Percentiles rank a stretch among this genome's conserved stretches.
phyloP scores from a whole-genome alignment of 2,888 invertebrate genomes.

The Drosophila paramelanica region DNA sequence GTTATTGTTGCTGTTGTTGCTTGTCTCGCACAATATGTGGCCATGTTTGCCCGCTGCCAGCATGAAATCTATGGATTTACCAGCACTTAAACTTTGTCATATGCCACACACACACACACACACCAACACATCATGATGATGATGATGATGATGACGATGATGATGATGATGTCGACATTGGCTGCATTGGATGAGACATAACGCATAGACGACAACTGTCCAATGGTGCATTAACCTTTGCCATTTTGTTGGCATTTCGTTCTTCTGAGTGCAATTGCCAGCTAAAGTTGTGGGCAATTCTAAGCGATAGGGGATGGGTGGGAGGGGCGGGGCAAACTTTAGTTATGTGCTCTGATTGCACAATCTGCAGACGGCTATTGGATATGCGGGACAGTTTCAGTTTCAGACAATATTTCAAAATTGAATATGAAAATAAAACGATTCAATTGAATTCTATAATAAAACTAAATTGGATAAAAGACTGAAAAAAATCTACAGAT shows the following conservation, averaged over 20 bases:
- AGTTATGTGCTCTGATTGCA: slow-evolving; percentile 32
- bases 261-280: slow-evolving; percentile 33
- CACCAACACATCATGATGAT: background rate
- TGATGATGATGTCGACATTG: slow-evolving; percentile 59
- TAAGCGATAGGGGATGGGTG: background rate
- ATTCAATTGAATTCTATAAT: background rate
- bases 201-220: slow-evolving; percentile 57
- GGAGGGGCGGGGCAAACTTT: slow-evolving; percentile 1
- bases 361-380: slow-evolving; percentile 12
- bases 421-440: slow-evolving; percentile 1
- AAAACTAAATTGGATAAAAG: too few species aligned
- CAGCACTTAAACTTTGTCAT: slow-evolving; percentile 84
- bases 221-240: slow-evolving; percentile 73
- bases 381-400: slow-evolving; percentile 1
- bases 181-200: slow-evolving; percentile 54
- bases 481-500: too few species aligned
- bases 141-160: slow-evolving; percentile 28
- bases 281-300: slow-evolving; percentile 5
- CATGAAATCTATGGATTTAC: slow-evolving; percentile 83
- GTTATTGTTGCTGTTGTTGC: slow-evolving; percentile 32
- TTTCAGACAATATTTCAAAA: background rate
- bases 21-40: slow-evolving; percentile 79
- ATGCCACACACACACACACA: slow-evolving; percentile 33
- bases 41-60: slow-evolving; percentile 75
- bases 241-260: slow-evolving; percentile 43